phyloP scores from a whole-genome alignment of 2,888 invertebrate species.

The Polylopha cassiicola region DNA sequence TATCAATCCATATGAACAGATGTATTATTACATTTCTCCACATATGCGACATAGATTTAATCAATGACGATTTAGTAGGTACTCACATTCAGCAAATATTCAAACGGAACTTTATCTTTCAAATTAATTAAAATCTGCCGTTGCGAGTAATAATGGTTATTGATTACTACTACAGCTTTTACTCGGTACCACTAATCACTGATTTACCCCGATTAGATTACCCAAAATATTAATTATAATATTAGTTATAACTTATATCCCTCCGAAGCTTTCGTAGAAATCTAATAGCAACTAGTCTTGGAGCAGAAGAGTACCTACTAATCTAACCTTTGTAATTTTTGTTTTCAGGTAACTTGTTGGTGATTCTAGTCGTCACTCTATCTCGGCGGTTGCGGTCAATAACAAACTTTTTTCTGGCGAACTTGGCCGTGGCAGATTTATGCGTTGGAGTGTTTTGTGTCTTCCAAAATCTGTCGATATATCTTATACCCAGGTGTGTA shows the following conservation, averaged over 20 bases:
- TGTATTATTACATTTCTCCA: conserved; percentile 7
- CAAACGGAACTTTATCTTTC: not conserved
- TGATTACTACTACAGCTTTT: no score
- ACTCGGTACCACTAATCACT: no score
- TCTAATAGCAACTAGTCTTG: no score
- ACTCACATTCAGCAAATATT: conserved; percentile 1
- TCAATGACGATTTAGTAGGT: conserved; percentile 5
- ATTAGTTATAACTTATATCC: conserved; percentile 2
- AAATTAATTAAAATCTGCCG: not conserved
- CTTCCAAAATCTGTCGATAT: conserved; percentile 90
- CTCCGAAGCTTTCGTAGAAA: conserved; percentile 1
- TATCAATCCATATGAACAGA: conserved; percentile 9
- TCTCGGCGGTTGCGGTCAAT: conserved; percentile 90
- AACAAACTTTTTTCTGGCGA: conserved; percentile 94
- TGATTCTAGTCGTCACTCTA: conserved; percentile 89
- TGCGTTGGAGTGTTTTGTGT: conserved; percentile 96
- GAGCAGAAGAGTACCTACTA: no score
- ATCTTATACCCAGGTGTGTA: conserved; percentile 84
- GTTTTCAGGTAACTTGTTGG: conserved; percentile 89
- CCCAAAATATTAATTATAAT: conserved; percentile 2
- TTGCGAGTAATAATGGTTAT: no score
- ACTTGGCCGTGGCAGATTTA: conserved; percentile 92
- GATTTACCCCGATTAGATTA: conserved; percentile 5
- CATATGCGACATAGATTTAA: conserved; percentile 1
- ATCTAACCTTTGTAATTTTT: no score